Conservation (phyloP, 2,888 invertebrate genomes). For the Morpho achilles region DNA sequence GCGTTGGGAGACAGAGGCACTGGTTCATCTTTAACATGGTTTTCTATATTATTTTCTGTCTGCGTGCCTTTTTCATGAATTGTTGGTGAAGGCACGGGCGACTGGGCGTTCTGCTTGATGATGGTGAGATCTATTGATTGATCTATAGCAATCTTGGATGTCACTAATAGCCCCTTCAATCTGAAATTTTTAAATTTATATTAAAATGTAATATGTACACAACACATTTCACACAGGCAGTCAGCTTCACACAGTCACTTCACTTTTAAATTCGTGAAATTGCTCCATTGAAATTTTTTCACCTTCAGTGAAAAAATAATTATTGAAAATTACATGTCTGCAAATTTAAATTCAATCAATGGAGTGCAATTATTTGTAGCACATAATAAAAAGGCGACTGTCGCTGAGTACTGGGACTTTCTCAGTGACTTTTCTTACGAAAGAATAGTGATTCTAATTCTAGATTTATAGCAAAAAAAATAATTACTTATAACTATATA, state of each 20-base stretch:
- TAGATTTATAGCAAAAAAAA: no score
- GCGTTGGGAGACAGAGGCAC: constrained; percentile 26
- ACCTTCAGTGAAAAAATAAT: no score
- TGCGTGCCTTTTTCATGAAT: constrained; percentile 48
- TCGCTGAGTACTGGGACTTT: no score
- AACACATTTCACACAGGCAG: not conserved
- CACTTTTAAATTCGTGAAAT: no score
- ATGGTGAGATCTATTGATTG: constrained; percentile 43
- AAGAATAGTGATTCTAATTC: no score
- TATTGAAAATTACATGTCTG: no score
- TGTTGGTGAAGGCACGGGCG: constrained; percentile 28
- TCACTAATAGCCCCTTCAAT: constrained; percentile 9
- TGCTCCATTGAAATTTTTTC: no score
- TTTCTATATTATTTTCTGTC: constrained; percentile 38
- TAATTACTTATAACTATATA: not conserved
- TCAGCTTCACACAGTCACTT: no score
- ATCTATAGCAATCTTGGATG: constrained; percentile 6
- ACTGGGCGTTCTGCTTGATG: constrained; percentile 38
- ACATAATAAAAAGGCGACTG: no score
- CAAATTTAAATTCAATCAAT: no score
- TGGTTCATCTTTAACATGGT: constrained; percentile 49
- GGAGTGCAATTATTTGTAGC: no score
- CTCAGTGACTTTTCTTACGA: no score
- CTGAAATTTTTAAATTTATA: constrained; percentile 7
- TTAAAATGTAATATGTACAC: not conserved